Base-by-base conservation (phyloP, 35 echinoderm and acorn worm genomes). In the Holothuria glaberrima region DNA sequence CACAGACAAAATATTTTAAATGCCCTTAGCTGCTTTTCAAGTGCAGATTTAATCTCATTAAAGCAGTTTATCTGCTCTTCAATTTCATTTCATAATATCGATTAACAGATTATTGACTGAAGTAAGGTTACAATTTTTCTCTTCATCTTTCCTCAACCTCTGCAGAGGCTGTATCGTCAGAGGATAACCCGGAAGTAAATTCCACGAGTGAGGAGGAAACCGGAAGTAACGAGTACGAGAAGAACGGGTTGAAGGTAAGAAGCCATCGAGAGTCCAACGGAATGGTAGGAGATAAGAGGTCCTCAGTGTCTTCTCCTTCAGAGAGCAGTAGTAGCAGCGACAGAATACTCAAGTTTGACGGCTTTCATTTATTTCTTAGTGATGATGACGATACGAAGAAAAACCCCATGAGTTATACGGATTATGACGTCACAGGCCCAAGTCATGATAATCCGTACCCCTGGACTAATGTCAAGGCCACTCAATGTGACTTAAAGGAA, bases 391-490 rank as follows among this genome's bases (percentile, higher is more conserved):
- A 84, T 26, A 84, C 33, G 57, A 84, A 84, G 31, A 84, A 84
- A 30, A 54, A 21, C 5, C 50, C 74, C 12, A 84, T 84, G 80
- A 84, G 56, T 84, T 84, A 84, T 84, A 34, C 30, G 57, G 80
- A 84, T 63, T 84, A 84, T 84, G 80, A 84, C 80, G 80, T 84
- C 80, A 84, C 80, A 33, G 80, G 80, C 22, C 80, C 80, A 54
- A 84, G 80, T 36, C 80, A 84, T 61, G 80, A 84, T 56, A 84
- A 84, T 46, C 80, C 80, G 7, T 84, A 84, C 57, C 80, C 80
- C 22, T 84, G 80, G 80, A 84, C 80, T 27, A 84, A 84, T 29
- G 80, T 84, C 80, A 59, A 84, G 80, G 25, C 80, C 9, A 54
- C 58, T 46, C 80, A 84, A 38, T 84, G 80, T 84, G 80, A 84